Evolutionary conservation across 2,797 vertebrate species (phyloP).

Genomic region (Natrix natrix): DNA sequence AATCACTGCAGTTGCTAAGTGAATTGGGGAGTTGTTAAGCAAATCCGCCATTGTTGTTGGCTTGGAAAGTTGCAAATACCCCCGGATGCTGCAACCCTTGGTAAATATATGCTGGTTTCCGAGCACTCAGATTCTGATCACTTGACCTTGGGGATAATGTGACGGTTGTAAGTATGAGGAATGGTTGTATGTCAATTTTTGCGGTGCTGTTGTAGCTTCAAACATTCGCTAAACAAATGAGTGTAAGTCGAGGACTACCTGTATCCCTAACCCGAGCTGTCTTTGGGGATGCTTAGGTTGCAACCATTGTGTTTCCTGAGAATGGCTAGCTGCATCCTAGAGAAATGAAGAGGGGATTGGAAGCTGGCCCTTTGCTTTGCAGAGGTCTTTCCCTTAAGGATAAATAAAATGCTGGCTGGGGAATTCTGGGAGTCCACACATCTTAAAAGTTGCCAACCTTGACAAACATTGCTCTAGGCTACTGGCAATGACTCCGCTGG

Average conservation of each 20-base stretch:
- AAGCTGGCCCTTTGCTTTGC: not conserved
- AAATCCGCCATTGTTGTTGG: not conserved
- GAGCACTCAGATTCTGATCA: not conserved
- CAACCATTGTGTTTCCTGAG: not conserved
- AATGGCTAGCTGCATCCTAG: not conserved
- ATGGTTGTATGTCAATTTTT: not conserved
- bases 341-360: not conserved
- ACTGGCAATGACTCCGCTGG: not conserved
- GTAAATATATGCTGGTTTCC: not conserved
- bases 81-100: not conserved
- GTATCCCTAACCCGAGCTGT: not conserved
- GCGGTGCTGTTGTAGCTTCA: not conserved
- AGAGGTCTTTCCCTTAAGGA: not conserved
- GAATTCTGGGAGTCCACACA: not conserved
- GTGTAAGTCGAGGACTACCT: not conserved
- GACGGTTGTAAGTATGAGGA: not conserved
- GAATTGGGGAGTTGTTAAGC: not conserved
- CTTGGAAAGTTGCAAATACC: not conserved
- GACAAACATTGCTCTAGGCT: not conserved
- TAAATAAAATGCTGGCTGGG: not conserved
- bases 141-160: not conserved
- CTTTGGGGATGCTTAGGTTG: not conserved
- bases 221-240: not conserved
- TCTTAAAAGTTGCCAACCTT: not conserved
- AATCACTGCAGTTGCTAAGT: not conserved